Evolutionary conservation across 2,113 vertebrate genomes (phyloP), one percentile per base, ranked within the genome.

Genomic region (Herpailurus yagouaroundi): DNA sequence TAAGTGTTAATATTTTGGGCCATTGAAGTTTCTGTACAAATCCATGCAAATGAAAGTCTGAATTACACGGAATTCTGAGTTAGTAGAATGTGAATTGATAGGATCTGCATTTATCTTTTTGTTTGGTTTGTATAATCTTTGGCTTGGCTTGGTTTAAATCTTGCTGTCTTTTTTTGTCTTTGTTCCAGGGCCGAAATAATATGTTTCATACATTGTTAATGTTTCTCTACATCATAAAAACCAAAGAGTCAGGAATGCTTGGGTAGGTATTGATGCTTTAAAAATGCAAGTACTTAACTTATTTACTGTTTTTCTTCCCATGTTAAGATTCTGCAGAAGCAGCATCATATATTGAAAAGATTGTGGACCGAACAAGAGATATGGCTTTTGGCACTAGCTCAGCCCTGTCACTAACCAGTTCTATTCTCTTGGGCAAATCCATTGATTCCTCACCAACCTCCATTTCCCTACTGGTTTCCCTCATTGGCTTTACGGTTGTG

Each of bases 221-320:
- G 99, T 99, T 99, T 91, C 99, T 99, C 66, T 99, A 99, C 66
- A 99, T 99, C 97, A 99, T 99, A 89, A 99, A 99, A 98, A 99
- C 99, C 0, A 99, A 99, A 98, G 99, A 99, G 94, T 99, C 99
- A 0, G 99, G 99, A 73, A 99, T 99, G 99, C 95, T 99, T 66
- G 99, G 99, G 99, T 99, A 98, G 98, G 99, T 99, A 45, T 33
- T 68, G 64, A 60, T 80, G 41, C n/a, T 83, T 97, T 90, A 63
- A 81, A 95, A 93, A 76, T 14, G 36, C 15, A 83, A 79, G 21
- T 69, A 38, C 31, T 94, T 68, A 23, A 41, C 63, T 66, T 95
- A 23, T 76, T 83, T 64, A 80, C n/a, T 79, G 7, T 68, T 91
- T 88, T 90, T 52, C 93, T 93, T 88, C 45, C 45, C 81, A 2